Percentiles rank a stretch among this genome's conserved stretches.
Evolutionary conservation across 1,140 invertebrate genomes (phyloP).

Genomic region (Hylaeus anthracinus): DNA sequence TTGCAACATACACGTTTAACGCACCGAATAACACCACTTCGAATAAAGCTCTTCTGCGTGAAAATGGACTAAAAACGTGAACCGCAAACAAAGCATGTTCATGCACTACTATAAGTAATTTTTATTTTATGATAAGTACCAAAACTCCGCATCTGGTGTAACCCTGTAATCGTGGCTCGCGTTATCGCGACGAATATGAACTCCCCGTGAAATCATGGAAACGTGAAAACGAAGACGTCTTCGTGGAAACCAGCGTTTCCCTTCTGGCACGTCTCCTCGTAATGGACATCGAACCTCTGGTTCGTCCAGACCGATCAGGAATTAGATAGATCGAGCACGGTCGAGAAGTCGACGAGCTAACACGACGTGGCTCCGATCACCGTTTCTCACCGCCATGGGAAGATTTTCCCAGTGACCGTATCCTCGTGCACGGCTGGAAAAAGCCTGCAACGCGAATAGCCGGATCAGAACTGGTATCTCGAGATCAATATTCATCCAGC

Average conservation of each 20-base stretch:
- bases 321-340: conserved; percentile 27
- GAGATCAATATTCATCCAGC: conserved; percentile 44
- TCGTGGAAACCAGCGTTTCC: conserved; percentile 2
- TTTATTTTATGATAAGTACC: too few species aligned
- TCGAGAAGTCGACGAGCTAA: neutral
- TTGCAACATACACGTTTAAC: too few species aligned
- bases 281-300: conserved; percentile 12
- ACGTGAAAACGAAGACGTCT: neutral
- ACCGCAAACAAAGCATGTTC: too few species aligned
- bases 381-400: conserved; percentile 22
- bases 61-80: too few species aligned
- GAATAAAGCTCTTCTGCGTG: too few species aligned
- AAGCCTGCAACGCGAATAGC: conserved; percentile 38
- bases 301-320: conserved; percentile 16
- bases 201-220: neutral
- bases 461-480: conserved; percentile 39
- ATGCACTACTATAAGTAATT: too few species aligned
- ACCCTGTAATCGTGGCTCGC: neutral
- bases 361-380: neutral
- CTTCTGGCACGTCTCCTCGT: conserved; percentile 7
- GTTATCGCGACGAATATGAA: neutral
- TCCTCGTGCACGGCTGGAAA: conserved; percentile 24
- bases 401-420: conserved; percentile 26
- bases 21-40: too few species aligned
- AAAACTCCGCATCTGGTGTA: too few species aligned